phyloP scores from a whole-genome alignment of 2,113 vertebrate genomes.

The Ifrita kowaldi region DNA sequence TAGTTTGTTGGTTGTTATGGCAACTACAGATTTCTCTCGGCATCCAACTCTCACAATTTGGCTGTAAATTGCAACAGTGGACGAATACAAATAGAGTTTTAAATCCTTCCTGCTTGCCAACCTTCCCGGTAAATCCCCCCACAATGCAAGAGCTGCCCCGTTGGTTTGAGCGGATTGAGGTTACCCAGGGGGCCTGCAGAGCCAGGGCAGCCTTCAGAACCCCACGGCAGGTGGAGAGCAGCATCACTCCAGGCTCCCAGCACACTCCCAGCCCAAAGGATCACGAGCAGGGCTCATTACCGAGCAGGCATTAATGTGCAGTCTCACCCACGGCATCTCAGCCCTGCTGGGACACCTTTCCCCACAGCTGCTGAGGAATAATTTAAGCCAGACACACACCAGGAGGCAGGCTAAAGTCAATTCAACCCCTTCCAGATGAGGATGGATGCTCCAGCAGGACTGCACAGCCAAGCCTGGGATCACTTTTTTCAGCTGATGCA shows the following conservation, averaged over 20 bases:
- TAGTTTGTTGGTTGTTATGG: slow-evolving; percentile 76
- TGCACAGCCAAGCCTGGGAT: not conserved
- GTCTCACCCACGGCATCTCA: not conserved
- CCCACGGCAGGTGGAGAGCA: accelerated
- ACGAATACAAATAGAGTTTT: slow-evolving; percentile 23
- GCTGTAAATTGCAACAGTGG: slow-evolving; percentile 49
- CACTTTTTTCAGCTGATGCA: not conserved
- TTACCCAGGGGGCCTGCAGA: not conserved
- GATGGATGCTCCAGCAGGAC: not conserved
- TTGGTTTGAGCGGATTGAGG: not conserved
- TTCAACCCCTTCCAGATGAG: not conserved
- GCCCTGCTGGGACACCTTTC: not conserved
- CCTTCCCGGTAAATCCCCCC: not conserved
- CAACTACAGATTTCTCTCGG: slow-evolving; percentile 59
- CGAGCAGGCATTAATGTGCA: accelerated
- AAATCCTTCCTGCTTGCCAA: not conserved
- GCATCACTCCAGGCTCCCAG: not conserved
- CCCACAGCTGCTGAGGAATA: not conserved
- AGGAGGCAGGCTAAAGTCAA: not conserved
- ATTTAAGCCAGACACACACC: not conserved
- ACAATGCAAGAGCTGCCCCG: not conserved
- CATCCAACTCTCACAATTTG: slow-evolving; percentile 25
- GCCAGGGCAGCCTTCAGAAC: not conserved
- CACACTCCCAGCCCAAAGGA: not conserved
- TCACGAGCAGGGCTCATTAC: not conserved